Evolutionary conservation across 2,797 vertebrate species (phyloP), one percentile per base, ranked within the genome.

Genomic region (Chelon labrosus): DNA sequence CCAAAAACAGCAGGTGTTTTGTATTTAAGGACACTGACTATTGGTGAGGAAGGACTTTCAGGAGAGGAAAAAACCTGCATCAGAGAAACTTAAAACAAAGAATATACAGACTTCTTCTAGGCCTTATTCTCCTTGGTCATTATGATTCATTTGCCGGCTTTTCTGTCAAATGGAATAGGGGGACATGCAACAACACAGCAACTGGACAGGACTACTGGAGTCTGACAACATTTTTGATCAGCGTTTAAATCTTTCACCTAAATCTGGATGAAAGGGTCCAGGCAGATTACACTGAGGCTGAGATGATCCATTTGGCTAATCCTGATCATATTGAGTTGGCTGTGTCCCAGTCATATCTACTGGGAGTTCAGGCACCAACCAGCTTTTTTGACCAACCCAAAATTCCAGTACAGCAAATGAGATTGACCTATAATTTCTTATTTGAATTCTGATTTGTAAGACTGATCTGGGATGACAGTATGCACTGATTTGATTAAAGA

Each of bases 221-320:
- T 52, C 58, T 37, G 31, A 31, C 31, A 60, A 56, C 64, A 38
- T 10, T 38, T 22, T 47, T 8, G 20, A 27, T 20, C 35, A 55
- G 47, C 51, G 38, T 11, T 60, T n/a, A 69, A 72, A 78, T 66
- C 62, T 47, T 9, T 41, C 11, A 0, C 78, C 54, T 59, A 79
- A 81, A 79, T 85, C 76, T 78, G 83, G 77, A 85, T 85, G 71
- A 82, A 67, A 52, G 31, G 72, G 54, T 75, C 4, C 31, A 2
- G 70, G 74, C 69, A 47, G 81, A 83, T 88, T 84, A 76, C 55
- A 39, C 44, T 13, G 41, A 58, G 68, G 63, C 77, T 27, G 31
- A 0, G 37, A 83, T 81, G 83, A 89, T 84, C 84, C 62, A 38
- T 44, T 75, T 2, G 0, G 70, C 65, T 85, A 88, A 90, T 84